Conservation (phyloP, 2,888 invertebrate genomes). For the Norana najaformis region DNA sequence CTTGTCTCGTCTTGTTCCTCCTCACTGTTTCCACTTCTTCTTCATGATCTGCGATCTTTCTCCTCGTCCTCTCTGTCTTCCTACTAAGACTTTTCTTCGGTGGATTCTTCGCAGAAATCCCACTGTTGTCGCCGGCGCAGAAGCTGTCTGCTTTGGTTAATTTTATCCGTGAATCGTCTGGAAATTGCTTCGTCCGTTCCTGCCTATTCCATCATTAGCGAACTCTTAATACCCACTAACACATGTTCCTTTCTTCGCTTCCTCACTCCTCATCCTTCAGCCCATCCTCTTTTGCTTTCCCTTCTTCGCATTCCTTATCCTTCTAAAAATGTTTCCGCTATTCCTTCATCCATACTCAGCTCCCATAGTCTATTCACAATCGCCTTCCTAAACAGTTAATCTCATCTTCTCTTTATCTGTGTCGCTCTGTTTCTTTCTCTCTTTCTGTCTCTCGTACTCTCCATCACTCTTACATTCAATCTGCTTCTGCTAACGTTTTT, state of each 20-base stretch:
- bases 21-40: background rate
- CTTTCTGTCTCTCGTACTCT: background rate
- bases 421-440: background rate
- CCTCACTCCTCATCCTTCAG: background rate
- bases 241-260: background rate
- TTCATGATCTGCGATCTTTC: background rate
- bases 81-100: background rate
- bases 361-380: background rate
- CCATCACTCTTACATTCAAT: background rate
- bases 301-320: background rate
- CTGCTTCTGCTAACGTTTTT: background rate
- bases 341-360: background rate
- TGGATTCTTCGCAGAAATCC: background rate
- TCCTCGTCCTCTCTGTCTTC: background rate
- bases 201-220: background rate
- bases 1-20: background rate
- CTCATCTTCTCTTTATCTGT: background rate
- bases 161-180: background rate
- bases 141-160: background rate
- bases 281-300: background rate
- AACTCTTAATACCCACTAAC: background rate
- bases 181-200: background rate
- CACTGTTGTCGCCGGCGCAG: background rate
- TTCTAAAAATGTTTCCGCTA: background rate
- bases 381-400: background rate